phyloP scores from a whole-genome alignment of 2,113 vertebrate species.

The Cheirogaleus medius region DNA sequence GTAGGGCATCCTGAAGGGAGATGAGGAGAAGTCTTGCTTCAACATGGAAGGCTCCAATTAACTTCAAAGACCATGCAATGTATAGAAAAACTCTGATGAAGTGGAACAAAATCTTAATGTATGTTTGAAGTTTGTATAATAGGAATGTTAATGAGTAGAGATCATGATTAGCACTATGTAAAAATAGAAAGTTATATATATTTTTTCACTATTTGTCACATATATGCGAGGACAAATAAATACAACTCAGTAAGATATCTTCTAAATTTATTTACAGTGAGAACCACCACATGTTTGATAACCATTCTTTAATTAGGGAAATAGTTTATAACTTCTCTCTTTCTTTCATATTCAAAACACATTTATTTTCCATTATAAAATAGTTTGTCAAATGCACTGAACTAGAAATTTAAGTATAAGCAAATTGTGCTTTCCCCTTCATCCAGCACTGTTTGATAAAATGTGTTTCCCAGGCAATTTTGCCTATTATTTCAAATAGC shows the following conservation, averaged over 20 bases:
- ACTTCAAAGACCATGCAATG: constrained; percentile 59
- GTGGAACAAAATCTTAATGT: constrained; percentile 20
- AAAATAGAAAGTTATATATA: constrained; percentile 33
- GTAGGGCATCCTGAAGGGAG: not conserved
- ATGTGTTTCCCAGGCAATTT: not conserved
- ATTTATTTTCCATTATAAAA: constrained; percentile 77
- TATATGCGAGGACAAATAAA: constrained; percentile 65
- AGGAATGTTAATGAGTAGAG: constrained; percentile 58
- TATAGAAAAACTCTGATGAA: constrained; percentile 43
- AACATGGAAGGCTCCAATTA: not conserved
- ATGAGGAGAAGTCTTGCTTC: not conserved
- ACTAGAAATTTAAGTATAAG: constrained; percentile 63
- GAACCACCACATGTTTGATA: constrained; percentile 67
- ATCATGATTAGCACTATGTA: constrained; percentile 13
- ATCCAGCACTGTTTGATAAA: constrained; percentile 40
- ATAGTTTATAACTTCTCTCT: constrained; percentile 47
- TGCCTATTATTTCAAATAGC: constrained; percentile 42
- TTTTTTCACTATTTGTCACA: constrained; percentile 49
- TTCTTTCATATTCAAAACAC: constrained; percentile 66
- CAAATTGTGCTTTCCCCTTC: constrained; percentile 49
- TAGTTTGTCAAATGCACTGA: constrained; percentile 63
- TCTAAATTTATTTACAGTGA: constrained; percentile 65
- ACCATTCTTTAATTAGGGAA: constrained; percentile 68
- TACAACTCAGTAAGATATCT: constrained; percentile 30
- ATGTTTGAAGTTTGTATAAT: constrained; percentile 13